Base-by-base conservation (phyloP, 2,797 vertebrate genomes). In the Mormyrus hasselquistii region DNA sequence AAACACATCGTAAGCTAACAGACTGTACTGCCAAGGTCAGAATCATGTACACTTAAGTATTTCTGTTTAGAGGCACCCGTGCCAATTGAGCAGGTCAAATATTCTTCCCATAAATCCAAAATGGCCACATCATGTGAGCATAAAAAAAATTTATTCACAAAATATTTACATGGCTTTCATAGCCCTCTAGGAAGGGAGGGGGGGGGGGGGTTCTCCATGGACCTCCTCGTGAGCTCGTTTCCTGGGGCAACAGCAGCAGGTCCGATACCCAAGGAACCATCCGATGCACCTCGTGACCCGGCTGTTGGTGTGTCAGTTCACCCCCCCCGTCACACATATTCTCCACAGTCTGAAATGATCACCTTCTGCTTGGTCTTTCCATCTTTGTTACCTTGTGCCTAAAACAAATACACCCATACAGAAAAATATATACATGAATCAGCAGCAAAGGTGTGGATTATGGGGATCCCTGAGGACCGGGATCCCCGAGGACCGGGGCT, bases 291-390 rank as follows among this genome's bases (percentile, higher is more conserved):
- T 47, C 49, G 16, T 34, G 82, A 8, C 52, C 69, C 85, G 55
- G 29, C 62, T 49, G 5, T 85, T 2, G 0, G n/a, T 57, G 91
- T 57, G 87, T 88, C 89, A 0, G 87, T 88, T 87, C 53, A 53
- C 34, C 9, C 3, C 3, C 82, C 92, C 69, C 19, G 38, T 96
- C 94, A 99, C 2, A 94, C 94, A n/a, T 96, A 97, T 94, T 99
- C 98, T 88, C 98, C 98, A 4, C 98, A 99, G 94, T 99, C 97
- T 0, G 98, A 96, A 88, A 99, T 98, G 87, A 99, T 98, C 90
- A 99, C 96, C 92, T 99, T 99, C 95, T 99, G 97, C 94, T 98
- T 98, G 0, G 98, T 95, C 90, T 99, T 99, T 88, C 98, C 97
- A 0, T 99, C 97, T 89, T 99, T 99, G 92, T 93, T 92, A 90